Conservation (phyloP, 2,797 vertebrate genomes). For the Sarcoramphus papa region DNA sequence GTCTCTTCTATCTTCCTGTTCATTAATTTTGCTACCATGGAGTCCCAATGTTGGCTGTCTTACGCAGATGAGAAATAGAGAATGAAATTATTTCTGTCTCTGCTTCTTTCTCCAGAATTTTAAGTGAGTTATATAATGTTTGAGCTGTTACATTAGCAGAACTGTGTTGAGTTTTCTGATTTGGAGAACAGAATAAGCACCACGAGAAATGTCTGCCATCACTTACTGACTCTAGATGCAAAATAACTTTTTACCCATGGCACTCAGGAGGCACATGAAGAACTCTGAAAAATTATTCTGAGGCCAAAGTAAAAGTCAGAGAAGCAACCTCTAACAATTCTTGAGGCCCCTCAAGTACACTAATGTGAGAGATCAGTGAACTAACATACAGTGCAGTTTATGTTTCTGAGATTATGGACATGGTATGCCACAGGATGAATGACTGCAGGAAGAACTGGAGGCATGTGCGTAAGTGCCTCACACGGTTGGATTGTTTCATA, state of each 20-base stretch:
- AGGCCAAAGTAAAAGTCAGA: conserved; percentile 64
- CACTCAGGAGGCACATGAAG: conserved; percentile 63
- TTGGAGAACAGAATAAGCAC: conserved; percentile 15
- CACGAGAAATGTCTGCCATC: neutral
- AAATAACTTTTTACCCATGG: conserved; percentile 16
- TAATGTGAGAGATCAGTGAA: conserved; percentile 60
- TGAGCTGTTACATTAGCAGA: conserved; percentile 33
- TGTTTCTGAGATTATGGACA: conserved; percentile 54
- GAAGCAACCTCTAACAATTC: conserved; percentile 62
- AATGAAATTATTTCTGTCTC: conserved; percentile 7
- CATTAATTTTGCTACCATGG: neutral
- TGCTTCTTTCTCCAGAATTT: neutral
- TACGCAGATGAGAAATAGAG: neutral
- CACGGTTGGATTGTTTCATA: conserved; percentile 58
- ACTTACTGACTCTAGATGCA: neutral
- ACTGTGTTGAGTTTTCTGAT: conserved; percentile 2
- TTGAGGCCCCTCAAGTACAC: conserved; percentile 27
- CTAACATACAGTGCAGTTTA: conserved; percentile 43
- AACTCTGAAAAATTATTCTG: conserved; percentile 70
- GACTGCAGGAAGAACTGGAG: conserved; percentile 64
- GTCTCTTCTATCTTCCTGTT: neutral
- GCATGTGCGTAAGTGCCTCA: conserved; percentile 53
- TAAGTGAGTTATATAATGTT: neutral
- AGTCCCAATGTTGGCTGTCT: neutral
- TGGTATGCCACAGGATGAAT: conserved; percentile 40